phyloP scores from a whole-genome alignment of 2,888 invertebrate species.

The Reticulitermes lucifugus region DNA sequence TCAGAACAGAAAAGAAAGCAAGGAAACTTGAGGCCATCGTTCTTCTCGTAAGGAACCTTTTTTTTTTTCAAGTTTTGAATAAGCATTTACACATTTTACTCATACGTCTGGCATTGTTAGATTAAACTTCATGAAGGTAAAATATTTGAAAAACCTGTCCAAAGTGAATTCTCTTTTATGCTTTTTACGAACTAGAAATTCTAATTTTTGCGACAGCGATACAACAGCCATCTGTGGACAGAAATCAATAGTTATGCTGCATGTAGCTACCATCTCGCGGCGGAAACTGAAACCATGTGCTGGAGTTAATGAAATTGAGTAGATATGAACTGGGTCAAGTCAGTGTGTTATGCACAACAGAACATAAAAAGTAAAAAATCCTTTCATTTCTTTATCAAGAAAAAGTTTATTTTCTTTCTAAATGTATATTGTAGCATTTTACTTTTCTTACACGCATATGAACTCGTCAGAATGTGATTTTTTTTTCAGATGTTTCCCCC shows the following conservation, averaged over 20 bases:
- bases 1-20: no score
- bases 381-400: not conserved
- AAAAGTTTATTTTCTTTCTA: not conserved
- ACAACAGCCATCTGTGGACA: not conserved
- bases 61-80: no score
- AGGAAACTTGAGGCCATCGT: no score
- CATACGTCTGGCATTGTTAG: no score
- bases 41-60: no score
- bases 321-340: not conserved
- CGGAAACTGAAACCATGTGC: not conserved
- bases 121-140: no score
- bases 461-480: not conserved
- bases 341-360: not conserved
- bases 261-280: not conserved
- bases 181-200: not conserved
- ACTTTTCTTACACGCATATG: not conserved
- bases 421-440: not conserved
- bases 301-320: not conserved
- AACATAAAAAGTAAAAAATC: no score
- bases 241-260: not conserved
- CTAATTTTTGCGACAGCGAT: not conserved
- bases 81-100: no score
- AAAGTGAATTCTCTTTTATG: no score
- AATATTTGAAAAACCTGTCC: no score
- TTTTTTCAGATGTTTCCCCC: not conserved